These are phyloP conservation scores for Aviceda subcristata DNA, from an alignment of 2,113 vertebrate genomes.

Conservation along the genomic window DNA sequence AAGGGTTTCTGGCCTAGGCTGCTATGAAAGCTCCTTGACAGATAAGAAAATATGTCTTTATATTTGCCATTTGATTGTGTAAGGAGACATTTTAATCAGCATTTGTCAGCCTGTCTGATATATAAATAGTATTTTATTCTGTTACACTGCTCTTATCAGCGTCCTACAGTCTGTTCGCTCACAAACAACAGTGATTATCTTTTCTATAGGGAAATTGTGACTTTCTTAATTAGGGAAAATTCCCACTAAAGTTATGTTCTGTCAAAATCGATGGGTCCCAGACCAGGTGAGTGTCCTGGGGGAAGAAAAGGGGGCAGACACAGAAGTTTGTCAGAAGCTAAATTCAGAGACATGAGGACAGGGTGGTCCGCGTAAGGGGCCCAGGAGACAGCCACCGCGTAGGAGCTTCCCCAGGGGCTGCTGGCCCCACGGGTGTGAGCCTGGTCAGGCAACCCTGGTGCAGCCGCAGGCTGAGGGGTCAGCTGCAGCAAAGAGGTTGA, in stretches of 20 bases:
- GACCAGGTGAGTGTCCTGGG: background rate
- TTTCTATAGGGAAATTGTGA: background rate
- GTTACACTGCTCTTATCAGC: background rate
- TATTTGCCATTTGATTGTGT: constrained; percentile 24
- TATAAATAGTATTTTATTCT: background rate
- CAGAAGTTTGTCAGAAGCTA: background rate
- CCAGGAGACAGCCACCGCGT: background rate
- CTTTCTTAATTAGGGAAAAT: background rate
- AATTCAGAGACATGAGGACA: background rate
- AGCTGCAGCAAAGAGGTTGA: background rate
- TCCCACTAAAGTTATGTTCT: background rate
- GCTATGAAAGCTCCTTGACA: background rate
- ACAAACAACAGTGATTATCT: background rate
- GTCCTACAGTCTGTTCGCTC: background rate
- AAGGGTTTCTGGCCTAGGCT: background rate
- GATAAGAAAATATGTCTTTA: constrained; percentile 2
- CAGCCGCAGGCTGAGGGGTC: background rate
- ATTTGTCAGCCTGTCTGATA: background rate
- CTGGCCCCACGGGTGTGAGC: background rate
- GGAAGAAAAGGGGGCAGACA: background rate
- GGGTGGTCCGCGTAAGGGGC: background rate
- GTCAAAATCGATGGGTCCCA: background rate
- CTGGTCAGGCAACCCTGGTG: background rate
- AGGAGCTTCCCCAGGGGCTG: background rate
- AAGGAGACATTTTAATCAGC: constrained; percentile 15